These are phyloP conservation scores for Atrina japonica DNA, from an alignment of 2,888 invertebrate genomes.

Conservation along the genomic window DNA sequence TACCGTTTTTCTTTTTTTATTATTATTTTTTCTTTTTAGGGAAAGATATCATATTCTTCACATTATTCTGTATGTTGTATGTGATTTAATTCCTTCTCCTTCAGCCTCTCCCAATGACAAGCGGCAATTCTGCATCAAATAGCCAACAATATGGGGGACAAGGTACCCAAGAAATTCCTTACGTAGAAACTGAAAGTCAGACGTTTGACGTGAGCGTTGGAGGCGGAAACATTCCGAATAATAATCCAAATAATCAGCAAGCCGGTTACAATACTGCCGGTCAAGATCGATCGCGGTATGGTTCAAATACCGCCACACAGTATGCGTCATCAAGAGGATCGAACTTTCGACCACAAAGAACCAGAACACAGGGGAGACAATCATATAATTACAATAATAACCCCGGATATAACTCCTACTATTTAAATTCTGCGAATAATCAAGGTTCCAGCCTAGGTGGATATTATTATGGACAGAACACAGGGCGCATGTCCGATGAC, in stretches of 20 bases:
- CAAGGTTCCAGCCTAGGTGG: too few species aligned
- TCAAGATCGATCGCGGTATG: neutral
- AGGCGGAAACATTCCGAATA: neutral
- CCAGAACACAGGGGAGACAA: slow-evolving; percentile 6
- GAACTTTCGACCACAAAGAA: neutral
- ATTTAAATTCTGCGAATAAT: neutral
- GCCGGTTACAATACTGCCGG: too few species aligned
- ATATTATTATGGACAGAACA: slow-evolving; percentile 22
- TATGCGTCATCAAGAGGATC: neutral
- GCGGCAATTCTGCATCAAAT: slow-evolving; percentile 3
- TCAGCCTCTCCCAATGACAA: slow-evolving; percentile 32
- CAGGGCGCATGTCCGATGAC: slow-evolving; percentile 31
- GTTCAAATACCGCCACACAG: too few species aligned
- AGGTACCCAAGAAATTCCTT: slow-evolving; percentile 8
- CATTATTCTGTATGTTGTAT: too few species aligned
- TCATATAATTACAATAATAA: slow-evolving; percentile 7
- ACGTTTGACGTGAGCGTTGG: slow-evolving; percentile 11
- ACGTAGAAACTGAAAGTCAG: slow-evolving; percentile 10
- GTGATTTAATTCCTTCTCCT: too few species aligned
- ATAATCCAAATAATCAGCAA: neutral
- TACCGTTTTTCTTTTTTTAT: too few species aligned
- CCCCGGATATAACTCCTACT: neutral
- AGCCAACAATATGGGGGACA: neutral
- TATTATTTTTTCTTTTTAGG: too few species aligned
- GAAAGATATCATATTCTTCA: too few species aligned